Evolutionary conservation across 1,140 invertebrate species (phyloP), one percentile per base, ranked within the genome.

Genomic region (Mycetomoellerius zeteki): DNA sequence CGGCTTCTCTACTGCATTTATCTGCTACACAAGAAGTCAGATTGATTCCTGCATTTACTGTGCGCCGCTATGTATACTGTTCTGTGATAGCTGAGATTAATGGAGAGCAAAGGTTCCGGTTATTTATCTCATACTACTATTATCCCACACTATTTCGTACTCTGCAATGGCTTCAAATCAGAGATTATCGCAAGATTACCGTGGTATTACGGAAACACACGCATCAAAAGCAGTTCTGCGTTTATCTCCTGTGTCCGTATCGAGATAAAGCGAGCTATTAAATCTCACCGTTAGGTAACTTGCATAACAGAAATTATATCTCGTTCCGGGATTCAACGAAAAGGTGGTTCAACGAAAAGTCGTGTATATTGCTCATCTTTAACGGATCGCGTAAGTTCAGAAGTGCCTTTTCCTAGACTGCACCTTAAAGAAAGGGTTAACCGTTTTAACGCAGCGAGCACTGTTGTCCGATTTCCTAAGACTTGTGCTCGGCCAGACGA

Each of bases 11-110:
- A 27, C 30, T 12, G 65, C 50, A 71, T 6, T 58, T 81, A 72
- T 81, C 21, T 14, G 7, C 65, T 19, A 3, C 21, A 56, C 12
- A 81, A 81, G 24, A 81, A 81, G 47, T 58, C 50, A 14, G 65
- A 81, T 81, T 81, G 78, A 81, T 81, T 72, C 78, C 21, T 30
- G 65, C 50, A 43, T 52, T 81, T 81, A 56, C 65, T 16, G 16
- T 4, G 65, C 30, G 33, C 47, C 77, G 47, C 27, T 71, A 37
- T 81, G 14, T 54, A n/a, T 47, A 71, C 77, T 43, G 19, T 33
- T 56, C 65, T 81, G 21, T 56, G 78, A 81, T 81, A 81, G 21
- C 78, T 24, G 14, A 72, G 78, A 81, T 81, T 56, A 81, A 81
- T 81, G 33, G 65, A 50, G 78, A 56, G 33, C 33, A 72, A 81